These are phyloP conservation scores for Machimus rusticus DNA, from an alignment of 2,888 invertebrate genomes.

Conservation along the genomic window DNA sequence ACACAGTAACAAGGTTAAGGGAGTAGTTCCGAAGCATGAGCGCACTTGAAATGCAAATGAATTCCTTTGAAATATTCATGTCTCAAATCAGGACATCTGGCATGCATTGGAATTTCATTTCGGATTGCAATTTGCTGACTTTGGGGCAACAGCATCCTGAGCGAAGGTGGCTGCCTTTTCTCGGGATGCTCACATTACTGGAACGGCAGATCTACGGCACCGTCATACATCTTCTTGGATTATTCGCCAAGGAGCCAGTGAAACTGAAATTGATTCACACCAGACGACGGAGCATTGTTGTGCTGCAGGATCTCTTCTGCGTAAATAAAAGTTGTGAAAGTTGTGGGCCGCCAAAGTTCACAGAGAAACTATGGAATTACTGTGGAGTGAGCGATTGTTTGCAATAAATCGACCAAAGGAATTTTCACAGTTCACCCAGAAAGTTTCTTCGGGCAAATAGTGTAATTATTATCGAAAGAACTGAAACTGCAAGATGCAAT, in stretches of 20 bases:
- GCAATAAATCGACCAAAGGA: background rate
- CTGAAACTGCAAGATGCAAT: background rate
- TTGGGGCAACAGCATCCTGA: background rate
- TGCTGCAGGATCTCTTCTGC: background rate
- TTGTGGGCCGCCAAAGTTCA: background rate
- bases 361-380: background rate
- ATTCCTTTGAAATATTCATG: constrained; percentile 26
- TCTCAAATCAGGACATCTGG: constrained; percentile 24
- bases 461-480: background rate
- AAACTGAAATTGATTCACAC: constrained; percentile 22
- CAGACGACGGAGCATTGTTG: background rate
- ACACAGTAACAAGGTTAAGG: constrained; percentile 15
- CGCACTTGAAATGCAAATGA: constrained; percentile 18
- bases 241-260: background rate
- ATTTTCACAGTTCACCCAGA: background rate
- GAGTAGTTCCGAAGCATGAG: constrained; percentile 7
- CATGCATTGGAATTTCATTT: constrained; percentile 26
- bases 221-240: background rate
- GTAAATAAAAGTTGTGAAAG: background rate
- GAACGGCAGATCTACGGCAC: background rate
- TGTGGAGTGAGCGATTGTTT: background rate
- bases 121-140: constrained; percentile 21
- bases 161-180: background rate
- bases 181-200: background rate
- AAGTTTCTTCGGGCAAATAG: background rate